Evolutionary conservation across 2,113 vertebrate species (phyloP), one percentile per base, ranked within the genome.

Genomic region (Zosterops japonicus): DNA sequence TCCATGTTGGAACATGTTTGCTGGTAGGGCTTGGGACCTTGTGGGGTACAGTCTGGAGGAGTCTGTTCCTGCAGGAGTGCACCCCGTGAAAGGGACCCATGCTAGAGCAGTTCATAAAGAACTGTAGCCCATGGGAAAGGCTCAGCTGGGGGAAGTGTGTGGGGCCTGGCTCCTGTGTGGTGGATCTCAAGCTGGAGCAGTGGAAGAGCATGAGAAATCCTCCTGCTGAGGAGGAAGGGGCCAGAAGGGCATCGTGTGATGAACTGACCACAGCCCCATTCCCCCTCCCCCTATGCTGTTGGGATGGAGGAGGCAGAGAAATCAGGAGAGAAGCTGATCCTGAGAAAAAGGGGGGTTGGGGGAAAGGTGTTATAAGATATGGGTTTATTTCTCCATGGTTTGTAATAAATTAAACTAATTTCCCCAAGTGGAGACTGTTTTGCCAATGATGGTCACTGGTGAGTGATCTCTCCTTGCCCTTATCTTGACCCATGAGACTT

Each of bases 91-190:
- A 72, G 60, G 31, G 20, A 56, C 14, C 20, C 33, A n/a, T 1
- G 1, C 33, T 80, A 29, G 28, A 69, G 12, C 29, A 52, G 21
- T 35, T 85, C 2, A 6, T 75, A 19, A 67, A 41, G 67, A 71
- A 10, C 42, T 52, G 36, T 18, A n/a, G 16, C 9, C 33, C 13
- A 14, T 8, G 24, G 36, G 33, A 65, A 65, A 49, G 44, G 79
- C 33, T 44, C 9, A 57, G 0, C 0, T 8, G 28, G 24, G 11
- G 57, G 23, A 63, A 44, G 19, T 36, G 23, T 57, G 59, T 41
- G 21, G 20, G 14, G 31, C 23, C 18, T 60, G n/a, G 33, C 27
- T 80, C 10, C 18, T 61, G 16, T 31, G 55, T 25, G 25, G 6
- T 39, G 12, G 24, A 61, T 21, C 12, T 35, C 12, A 28, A 8